A percentile compares a stretch with the other conserved stretches of the same genome.
Conservation (phyloP, 1,140 invertebrate genomes). For the Nasonia longicornis region DNA sequence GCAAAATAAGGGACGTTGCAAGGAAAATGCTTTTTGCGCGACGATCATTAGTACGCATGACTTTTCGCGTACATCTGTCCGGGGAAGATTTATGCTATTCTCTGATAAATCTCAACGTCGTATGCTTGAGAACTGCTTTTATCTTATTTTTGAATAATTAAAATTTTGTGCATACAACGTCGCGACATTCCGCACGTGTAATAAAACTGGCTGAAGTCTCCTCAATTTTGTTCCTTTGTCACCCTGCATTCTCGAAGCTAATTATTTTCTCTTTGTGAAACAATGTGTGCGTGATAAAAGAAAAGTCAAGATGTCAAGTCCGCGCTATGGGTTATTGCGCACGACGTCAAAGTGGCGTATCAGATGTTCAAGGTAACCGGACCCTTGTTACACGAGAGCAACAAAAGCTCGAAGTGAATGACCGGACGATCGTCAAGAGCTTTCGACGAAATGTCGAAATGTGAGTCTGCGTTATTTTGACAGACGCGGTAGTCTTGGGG, state of each 20-base stretch:
- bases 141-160: no score
- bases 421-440: no score
- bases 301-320: slow-evolving; percentile 15
- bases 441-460: no score
- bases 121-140: no score
- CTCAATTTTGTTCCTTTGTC: no score
- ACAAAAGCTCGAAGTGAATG: no score
- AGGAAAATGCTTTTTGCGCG: not conserved
- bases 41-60: not conserved
- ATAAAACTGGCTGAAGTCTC: no score
- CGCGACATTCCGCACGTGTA: no score
- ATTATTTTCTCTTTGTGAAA: not conserved
- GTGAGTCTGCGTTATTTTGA: no score
- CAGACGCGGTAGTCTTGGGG: no score
- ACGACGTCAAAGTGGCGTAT: not conserved
- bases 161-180: no score
- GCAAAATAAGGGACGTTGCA: not conserved
- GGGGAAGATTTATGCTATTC: not conserved
- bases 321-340: not conserved
- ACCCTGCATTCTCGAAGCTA: no score
- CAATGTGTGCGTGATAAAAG: not conserved
- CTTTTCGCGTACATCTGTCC: not conserved
- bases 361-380: not conserved
- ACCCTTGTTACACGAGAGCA: not conserved
- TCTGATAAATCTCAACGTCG: not conserved